A percentile compares a stretch with the other conserved stretches of the same genome.
Conservation (phyloP, 1,140 invertebrate species). For the Drosophila ercepeae region DNA sequence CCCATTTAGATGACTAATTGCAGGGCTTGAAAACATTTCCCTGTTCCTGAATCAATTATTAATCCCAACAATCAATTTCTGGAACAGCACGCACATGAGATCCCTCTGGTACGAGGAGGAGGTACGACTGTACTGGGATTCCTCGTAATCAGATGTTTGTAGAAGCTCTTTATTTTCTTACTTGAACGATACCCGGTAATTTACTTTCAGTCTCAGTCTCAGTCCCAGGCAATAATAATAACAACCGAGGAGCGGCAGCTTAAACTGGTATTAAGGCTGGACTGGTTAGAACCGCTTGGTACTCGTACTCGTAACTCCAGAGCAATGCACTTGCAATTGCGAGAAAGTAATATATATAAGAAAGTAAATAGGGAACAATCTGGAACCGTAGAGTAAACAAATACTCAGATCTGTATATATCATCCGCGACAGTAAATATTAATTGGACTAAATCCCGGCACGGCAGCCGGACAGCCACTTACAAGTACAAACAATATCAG, state of each 20-base stretch:
- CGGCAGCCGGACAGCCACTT: conserved; percentile 27
- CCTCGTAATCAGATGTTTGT: conserved; percentile 30
- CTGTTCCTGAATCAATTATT: conserved; percentile 29
- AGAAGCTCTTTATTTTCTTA: conserved; percentile 38
- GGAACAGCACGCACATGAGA: conserved; percentile 8
- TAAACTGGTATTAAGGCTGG: conserved; percentile 28
- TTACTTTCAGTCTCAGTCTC: conserved; percentile 6
- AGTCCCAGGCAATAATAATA: conserved; percentile 8
- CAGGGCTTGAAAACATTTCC: background rate
- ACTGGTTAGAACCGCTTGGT: conserved; percentile 47
- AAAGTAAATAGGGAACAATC: conserved; percentile 34
- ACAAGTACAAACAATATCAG: too few relatives aligned
- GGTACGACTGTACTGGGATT: background rate
- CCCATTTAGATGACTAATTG: conserved; percentile 17
- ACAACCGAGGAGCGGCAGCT: conserved; percentile 1
- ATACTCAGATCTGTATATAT: conserved; percentile 1
- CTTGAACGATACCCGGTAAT: conserved; percentile 5
- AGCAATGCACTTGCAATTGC: conserved; percentile 59
- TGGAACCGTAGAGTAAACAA: conserved; percentile 7
- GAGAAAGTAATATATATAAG: background rate
- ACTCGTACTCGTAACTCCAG: conserved; percentile 38
- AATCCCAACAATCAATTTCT: conserved; percentile 18
- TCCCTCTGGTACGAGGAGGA: background rate
- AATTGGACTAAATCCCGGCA: conserved; percentile 56
- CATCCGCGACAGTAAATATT: conserved; percentile 23